Evolutionary conservation across 2,797 vertebrate species (phyloP).

Genomic region (Lycodopsis pacificus): DNA sequence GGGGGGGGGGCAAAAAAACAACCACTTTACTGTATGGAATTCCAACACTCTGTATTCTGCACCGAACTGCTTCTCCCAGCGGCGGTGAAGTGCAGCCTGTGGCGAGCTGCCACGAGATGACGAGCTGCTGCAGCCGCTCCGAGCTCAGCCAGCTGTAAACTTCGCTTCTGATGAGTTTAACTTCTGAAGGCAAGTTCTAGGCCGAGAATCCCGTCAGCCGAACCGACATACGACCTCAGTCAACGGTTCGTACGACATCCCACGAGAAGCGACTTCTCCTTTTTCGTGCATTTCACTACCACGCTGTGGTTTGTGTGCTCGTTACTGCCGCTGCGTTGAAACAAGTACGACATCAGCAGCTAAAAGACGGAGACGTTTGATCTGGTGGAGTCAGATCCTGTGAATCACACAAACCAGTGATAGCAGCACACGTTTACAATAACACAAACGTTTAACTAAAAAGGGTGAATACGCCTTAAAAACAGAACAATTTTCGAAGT

Average conservation of each 20-base stretch:
- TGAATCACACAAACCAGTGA: not conserved
- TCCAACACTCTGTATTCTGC: not conserved
- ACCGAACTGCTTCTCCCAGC: not conserved
- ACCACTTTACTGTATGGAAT: slow-evolving; percentile 15
- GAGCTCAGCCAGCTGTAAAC: not conserved
- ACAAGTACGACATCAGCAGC: not conserved
- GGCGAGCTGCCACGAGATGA: not conserved
- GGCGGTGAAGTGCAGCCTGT: not conserved
- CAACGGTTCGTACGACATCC: too few species aligned
- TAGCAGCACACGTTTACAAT: not conserved
- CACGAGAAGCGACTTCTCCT: too few species aligned
- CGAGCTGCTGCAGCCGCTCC: not conserved
- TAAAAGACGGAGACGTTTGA: not conserved
- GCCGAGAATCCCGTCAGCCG: too few species aligned
- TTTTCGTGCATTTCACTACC: too few species aligned
- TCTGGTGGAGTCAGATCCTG: not conserved
- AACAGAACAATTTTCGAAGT: too few species aligned
- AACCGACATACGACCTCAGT: too few species aligned
- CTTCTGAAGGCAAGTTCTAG: too few species aligned
- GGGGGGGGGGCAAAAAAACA: not conserved
- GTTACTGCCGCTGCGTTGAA: slow-evolving; percentile 13
- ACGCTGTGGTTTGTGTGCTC: not conserved
- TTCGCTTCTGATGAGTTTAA: too few species aligned
- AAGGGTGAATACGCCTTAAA: too few species aligned
- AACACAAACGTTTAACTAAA: not conserved